Evolutionary conservation across 2,888 invertebrate genomes (phyloP).

Genomic region (Lasius platythorax): DNA sequence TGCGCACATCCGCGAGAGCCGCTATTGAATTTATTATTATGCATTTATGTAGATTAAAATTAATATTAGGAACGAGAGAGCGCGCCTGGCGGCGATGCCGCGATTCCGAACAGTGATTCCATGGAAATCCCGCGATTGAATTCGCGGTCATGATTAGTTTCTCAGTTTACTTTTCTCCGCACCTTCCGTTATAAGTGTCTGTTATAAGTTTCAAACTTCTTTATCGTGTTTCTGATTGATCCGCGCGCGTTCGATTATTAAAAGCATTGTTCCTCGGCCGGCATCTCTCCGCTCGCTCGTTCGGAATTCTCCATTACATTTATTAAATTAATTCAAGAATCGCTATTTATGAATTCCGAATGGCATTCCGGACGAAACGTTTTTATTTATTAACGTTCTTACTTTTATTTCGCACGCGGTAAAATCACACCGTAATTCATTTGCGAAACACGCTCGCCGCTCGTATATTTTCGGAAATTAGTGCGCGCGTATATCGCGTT

Average conservation of each 20-base stretch:
- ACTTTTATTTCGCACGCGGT: background rate
- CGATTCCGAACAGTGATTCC: slow-evolving; percentile 44
- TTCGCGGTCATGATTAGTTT: slow-evolving; percentile 58
- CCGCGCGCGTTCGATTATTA: slow-evolving; percentile 5
- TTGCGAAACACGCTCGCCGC: background rate
- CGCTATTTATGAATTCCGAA: slow-evolving; percentile 15
- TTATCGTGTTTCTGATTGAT: slow-evolving; percentile 23
- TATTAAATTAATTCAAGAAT: slow-evolving; percentile 3
- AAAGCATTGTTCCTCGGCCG: slow-evolving; percentile 18
- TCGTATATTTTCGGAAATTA: background rate
- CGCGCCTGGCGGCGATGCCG: slow-evolving; percentile 1
- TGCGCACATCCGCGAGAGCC: slow-evolving; percentile 26
- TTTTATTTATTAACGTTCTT: background rate
- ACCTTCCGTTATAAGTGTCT: background rate
- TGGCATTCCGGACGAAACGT: background rate
- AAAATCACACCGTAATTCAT: background rate
- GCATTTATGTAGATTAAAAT: slow-evolving; percentile 73
- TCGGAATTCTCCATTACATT: background rate
- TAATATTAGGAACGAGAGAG: slow-evolving; percentile 62
- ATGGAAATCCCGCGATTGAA: slow-evolving; percentile 56
- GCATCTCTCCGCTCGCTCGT: background rate
- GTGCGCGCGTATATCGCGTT: background rate
- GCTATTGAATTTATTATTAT: slow-evolving; percentile 68
- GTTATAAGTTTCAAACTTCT: slow-evolving; percentile 25
- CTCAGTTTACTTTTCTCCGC: slow-evolving; percentile 47